Evolutionary conservation across 2,888 invertebrate genomes (phyloP).

Genomic region (Trachelus stipa): DNA sequence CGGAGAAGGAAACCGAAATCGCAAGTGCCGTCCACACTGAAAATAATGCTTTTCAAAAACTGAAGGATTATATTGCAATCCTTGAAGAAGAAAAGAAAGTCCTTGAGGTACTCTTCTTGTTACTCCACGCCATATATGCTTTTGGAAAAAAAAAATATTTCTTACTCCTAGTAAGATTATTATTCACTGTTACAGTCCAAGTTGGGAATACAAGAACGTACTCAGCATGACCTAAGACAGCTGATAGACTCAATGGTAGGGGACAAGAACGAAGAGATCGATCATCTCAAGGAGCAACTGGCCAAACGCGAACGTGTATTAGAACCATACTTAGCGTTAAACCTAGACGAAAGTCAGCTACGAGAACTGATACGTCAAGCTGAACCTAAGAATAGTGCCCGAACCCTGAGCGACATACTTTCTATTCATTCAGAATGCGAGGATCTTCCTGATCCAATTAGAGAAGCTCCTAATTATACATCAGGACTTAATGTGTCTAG

Average conservation of each 20-base stretch:
- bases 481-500: slow-evolving; percentile 46
- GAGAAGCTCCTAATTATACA: slow-evolving; percentile 46
- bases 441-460: slow-evolving; percentile 66
- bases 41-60: slow-evolving; percentile 55
- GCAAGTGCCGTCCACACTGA: slow-evolving; percentile 56
- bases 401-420: slow-evolving; percentile 79
- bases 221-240: slow-evolving; percentile 69
- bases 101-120: slow-evolving; percentile 48
- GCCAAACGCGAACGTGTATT: slow-evolving; percentile 70
- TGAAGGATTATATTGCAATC: slow-evolving; percentile 57
- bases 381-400: slow-evolving; percentile 74
- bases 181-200: slow-evolving; percentile 39
- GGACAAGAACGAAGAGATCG: slow-evolving; percentile 79
- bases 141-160: slow-evolving; percentile 1
- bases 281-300: slow-evolving; percentile 71
- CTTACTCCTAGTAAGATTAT: neutral
- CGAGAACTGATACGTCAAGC: slow-evolving; percentile 60
- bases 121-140: neutral
- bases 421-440: slow-evolving; percentile 79
- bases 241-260: slow-evolving; percentile 74
- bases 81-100: slow-evolving; percentile 60
- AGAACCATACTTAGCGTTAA: slow-evolving; percentile 70
- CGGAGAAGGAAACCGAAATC: slow-evolving; percentile 63
- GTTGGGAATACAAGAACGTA: slow-evolving; percentile 53
- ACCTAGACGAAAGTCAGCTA: slow-evolving; percentile 71